These are phyloP conservation scores for Caenorhabditis virilis DNA, from an alignment of 2,888 invertebrate species.

Conservation along the genomic window DNA sequence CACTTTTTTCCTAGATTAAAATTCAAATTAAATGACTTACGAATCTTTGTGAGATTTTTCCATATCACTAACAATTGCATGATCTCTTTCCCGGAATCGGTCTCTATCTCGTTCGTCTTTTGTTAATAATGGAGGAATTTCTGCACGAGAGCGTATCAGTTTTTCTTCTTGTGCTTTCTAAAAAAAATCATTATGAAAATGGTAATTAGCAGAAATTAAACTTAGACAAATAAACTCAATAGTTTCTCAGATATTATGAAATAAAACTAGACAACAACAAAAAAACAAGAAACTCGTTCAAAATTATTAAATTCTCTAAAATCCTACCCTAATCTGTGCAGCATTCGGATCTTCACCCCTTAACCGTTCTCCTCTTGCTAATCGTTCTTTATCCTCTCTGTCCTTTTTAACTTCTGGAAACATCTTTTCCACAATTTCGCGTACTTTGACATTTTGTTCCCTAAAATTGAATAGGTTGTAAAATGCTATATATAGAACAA, in stretches of 20 bases:
- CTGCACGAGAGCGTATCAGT: slow-evolving; percentile 9
- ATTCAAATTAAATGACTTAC: not conserved
- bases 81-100: slow-evolving; percentile 14
- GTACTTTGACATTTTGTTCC: slow-evolving; percentile 2
- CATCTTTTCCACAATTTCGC: slow-evolving; percentile 9
- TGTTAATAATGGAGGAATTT: slow-evolving; percentile 16
- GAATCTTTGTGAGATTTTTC: slow-evolving; percentile 9
- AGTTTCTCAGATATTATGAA: no score
- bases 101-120: slow-evolving; percentile 13
- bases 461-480: slow-evolving; percentile 12
- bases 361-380: slow-evolving; percentile 20
- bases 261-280: no score
- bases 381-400: slow-evolving; percentile 30
- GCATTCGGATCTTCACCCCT: slow-evolving; percentile 21
- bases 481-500: slow-evolving; percentile 1
- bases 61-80: slow-evolving; percentile 16
- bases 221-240: no score
- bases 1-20: not conserved
- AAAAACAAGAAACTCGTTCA: slow-evolving; percentile 1
- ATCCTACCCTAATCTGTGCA: not conserved
- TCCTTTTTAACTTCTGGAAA: slow-evolving; percentile 34
- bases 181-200: not conserved
- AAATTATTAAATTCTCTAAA: not conserved
- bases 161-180: slow-evolving; percentile 14
- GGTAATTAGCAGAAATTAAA: no score